Conservation (phyloP, 2,797 vertebrate species). For the Parauchenoglanis ngamensis region DNA sequence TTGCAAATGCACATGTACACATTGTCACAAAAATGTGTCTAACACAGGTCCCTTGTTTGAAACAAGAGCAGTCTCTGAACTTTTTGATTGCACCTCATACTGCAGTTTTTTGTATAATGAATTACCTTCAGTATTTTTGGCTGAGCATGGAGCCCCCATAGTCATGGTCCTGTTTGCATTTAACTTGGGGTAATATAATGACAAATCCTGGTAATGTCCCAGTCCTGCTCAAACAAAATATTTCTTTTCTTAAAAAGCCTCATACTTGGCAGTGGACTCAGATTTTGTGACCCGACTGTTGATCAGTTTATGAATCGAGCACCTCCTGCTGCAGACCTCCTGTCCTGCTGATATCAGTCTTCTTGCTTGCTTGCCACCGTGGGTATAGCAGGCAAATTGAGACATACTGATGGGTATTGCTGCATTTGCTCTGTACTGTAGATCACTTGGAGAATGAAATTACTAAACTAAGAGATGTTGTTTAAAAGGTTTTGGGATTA, state of each 20-base stretch:
- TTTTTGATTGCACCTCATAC: no score
- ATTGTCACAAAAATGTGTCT: no score
- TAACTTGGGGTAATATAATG: neutral
- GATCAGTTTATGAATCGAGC: neutral
- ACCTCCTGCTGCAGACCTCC: conserved; percentile 32
- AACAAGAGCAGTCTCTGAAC: no score
- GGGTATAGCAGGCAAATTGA: neutral
- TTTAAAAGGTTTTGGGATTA: neutral
- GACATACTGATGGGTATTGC: neutral
- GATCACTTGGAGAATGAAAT: neutral
- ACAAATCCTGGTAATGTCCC: neutral
- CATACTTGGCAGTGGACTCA: neutral
- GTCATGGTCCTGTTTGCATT: neutral
- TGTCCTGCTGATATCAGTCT: conserved; percentile 26
- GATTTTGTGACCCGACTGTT: neutral
- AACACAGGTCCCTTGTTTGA: no score
- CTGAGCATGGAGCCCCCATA: neutral
- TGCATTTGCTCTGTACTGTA: neutral
- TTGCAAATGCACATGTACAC: no score
- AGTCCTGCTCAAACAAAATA: neutral
- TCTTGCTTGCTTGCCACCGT: conserved; percentile 3
- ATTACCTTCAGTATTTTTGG: neutral
- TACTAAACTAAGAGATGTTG: neutral
- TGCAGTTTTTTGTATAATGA: neutral
- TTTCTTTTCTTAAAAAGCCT: neutral